Conservation (phyloP, 2,113 vertebrate species). For the Diadophis punctatus region DNA sequence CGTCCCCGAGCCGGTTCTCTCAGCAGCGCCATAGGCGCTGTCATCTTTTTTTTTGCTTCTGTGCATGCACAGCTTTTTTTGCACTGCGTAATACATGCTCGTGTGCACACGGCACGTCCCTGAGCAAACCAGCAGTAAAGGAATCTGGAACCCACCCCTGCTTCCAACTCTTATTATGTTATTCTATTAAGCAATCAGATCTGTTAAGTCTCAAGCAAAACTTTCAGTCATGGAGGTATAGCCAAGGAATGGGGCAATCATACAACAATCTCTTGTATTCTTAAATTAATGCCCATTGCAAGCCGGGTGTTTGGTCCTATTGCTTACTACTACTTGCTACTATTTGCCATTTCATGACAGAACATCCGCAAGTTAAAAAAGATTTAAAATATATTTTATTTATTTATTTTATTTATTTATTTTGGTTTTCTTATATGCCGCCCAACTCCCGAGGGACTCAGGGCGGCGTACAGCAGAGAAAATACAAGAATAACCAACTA, state of each 20-base stretch:
- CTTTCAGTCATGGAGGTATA: neutral
- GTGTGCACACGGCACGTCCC: too few species aligned
- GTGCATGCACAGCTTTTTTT: too few species aligned
- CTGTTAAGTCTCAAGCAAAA: neutral
- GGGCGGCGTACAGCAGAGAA: too few species aligned
- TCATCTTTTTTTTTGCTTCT: too few species aligned
- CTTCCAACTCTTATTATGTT: neutral
- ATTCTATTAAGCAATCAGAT: neutral
- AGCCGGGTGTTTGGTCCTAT: neutral
- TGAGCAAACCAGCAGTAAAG: neutral
- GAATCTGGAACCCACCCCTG: too few species aligned
- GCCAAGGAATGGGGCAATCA: neutral
- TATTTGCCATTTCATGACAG: neutral
- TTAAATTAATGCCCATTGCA: neutral
- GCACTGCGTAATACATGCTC: too few species aligned
- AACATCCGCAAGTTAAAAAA: neutral
- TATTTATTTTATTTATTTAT: too few species aligned
- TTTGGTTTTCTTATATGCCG: too few species aligned
- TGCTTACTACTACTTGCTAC: neutral
- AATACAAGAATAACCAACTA: too few species aligned
- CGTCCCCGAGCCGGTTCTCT: too few species aligned
- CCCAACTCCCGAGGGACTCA: too few species aligned
- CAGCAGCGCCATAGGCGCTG: too few species aligned
- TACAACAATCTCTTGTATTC: neutral
- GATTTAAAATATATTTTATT: neutral